These are phyloP conservation scores for Ylistrum balloti DNA, from an alignment of 1,140 invertebrate species.

Conservation along the genomic window DNA sequence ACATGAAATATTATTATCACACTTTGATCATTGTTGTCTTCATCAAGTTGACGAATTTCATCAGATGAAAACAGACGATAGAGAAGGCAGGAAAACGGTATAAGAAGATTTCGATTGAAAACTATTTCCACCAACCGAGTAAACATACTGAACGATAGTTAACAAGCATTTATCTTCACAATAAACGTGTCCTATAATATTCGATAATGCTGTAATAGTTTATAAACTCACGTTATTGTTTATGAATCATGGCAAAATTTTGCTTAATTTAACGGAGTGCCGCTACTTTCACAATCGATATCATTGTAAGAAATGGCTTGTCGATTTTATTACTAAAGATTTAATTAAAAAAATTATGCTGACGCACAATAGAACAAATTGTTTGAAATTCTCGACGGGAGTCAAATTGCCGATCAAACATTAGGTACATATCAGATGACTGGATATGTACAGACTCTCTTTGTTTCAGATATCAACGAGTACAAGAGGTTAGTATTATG, in stretches of 20 bases:
- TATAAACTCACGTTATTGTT: too few species aligned
- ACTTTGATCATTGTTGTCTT: too few species aligned
- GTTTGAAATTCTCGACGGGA: slow-evolving; percentile 24
- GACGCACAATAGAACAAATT: not conserved
- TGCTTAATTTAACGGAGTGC: not conserved
- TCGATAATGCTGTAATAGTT: too few species aligned
- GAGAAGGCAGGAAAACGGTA: too few species aligned
- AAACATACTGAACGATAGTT: too few species aligned
- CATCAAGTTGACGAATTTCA: too few species aligned
- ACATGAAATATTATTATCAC: too few species aligned
- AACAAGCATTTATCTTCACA: too few species aligned
- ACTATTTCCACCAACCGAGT: too few species aligned
- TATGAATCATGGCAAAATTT: not conserved
- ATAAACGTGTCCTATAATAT: too few species aligned
- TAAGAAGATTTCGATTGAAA: too few species aligned
- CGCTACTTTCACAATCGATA: not conserved
- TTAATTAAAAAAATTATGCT: not conserved
- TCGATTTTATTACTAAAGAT: not conserved
- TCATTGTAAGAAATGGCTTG: not conserved
- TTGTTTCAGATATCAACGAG: slow-evolving; percentile 31
- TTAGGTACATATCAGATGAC: not conserved
- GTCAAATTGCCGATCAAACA: not conserved
- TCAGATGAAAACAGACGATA: too few species aligned
- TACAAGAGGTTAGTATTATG: not conserved
- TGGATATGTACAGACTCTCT: not conserved